Evolutionary conservation across 2,888 invertebrate species (phyloP).

Genomic region (Tenthredo scrophulariae): DNA sequence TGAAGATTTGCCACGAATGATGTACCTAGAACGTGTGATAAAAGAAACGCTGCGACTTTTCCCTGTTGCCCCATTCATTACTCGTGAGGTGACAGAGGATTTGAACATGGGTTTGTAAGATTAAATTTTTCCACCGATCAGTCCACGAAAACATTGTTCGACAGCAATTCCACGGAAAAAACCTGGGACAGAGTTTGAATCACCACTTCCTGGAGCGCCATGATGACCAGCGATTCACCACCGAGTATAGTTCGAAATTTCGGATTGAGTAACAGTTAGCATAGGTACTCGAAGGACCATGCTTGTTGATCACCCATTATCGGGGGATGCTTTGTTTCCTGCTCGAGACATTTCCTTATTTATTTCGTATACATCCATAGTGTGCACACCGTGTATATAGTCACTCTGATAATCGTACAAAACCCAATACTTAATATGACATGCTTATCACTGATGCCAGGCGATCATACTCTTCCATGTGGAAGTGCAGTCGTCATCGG

Average conservation of each 20-base stretch:
- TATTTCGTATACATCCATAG: neutral
- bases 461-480: conserved; percentile 53
- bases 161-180: too few species aligned
- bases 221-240: too few species aligned
- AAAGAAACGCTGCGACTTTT: conserved; percentile 66
- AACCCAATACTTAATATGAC: neutral
- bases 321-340: too few species aligned
- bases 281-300: too few species aligned
- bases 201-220: too few species aligned
- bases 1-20: conserved; percentile 75
- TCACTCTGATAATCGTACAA: too few species aligned
- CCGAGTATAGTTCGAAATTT: neutral
- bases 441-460: too few species aligned
- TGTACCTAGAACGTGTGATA: too few species aligned
- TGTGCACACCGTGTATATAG: too few species aligned
- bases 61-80: conserved; percentile 80
- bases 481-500: conserved; percentile 61
- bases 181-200: conserved; percentile 67
- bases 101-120: conserved; percentile 77
- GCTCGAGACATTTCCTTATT: neutral
- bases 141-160: too few species aligned
- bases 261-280: too few species aligned
- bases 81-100: conserved; percentile 77
- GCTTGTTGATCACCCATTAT: too few species aligned
- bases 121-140: neutral